Base-by-base conservation (phyloP, 2,888 invertebrate genomes). In the Andrena marginata region DNA sequence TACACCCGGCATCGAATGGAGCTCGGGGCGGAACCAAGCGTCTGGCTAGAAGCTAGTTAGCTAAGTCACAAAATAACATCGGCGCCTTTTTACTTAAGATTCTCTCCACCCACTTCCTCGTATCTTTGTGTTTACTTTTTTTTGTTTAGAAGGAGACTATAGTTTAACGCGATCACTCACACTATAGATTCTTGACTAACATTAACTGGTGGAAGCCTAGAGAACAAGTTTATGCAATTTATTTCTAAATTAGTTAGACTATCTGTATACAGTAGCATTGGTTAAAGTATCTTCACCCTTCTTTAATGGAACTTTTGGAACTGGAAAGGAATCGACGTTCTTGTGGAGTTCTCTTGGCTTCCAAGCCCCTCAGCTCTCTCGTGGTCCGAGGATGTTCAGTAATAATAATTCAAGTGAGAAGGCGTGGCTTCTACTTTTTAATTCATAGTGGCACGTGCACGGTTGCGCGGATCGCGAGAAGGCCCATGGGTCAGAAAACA, bases 1-100 rank as follows among this genome's bases (percentile, higher is more conserved):
- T 86, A 76, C 71, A 33, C 73, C 67, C 65, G 74, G 80, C 42
- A 79, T 60, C 63, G 82, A 80, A 83, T 82, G 83, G 75, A 86
- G 80, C 72, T 49, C 65, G 67, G 83, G 83, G 72, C 62, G 63
- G 71, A 69, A 74, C 42, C 49, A 33, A 51, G 60, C 56, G 26
- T 71, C 62, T 64, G 88, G 74, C 71, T 80, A 85, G 74, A 83
- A 72, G 56, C 67, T 85, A 74, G 70, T 60, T 78, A 35, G 60
- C 82, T 64, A 56, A 68, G 76, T 70, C 72, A 83, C 73, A 70
- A 56, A 82, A 68, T 78, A 82, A 84, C 74, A 81, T 75, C 29
- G 48, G 6, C 20, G 23, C 67, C 73, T 80, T 35, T 64, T 60
- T 74, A 73, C 68, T 64, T 49, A 16, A 31, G 48, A 65, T 70